Evolutionary conservation across 2,113 vertebrate species (phyloP).

Genomic region (Petroica traversi): DNA sequence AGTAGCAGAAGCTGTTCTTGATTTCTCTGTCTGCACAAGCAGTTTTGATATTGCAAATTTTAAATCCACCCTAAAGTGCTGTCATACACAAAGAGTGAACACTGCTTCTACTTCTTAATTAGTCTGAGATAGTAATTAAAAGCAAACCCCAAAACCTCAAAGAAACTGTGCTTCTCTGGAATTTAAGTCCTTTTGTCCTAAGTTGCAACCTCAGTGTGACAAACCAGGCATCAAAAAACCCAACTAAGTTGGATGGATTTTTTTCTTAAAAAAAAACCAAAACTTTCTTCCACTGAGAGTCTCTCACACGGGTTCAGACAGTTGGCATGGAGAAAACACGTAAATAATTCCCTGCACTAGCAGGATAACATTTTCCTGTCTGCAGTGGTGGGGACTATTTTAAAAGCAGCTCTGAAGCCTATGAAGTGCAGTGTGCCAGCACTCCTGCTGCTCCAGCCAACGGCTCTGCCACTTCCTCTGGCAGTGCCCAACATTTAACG

Average conservation of each 20-base stretch:
- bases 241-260: background rate
- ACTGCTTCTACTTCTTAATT: background rate
- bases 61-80: background rate
- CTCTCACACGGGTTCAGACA: background rate
- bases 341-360: background rate
- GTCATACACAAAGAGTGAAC: fast-evolving
- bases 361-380: background rate
- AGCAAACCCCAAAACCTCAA: background rate
- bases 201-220: background rate
- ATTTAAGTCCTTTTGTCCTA: background rate
- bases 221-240: background rate
- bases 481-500: background rate
- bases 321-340: background rate
- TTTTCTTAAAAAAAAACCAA: background rate
- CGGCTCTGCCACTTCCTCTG: constrained; percentile 23
- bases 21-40: background rate
- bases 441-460: constrained; percentile 31
- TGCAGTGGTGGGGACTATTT: background rate
- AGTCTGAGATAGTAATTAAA: background rate
- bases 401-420: constrained; percentile 20
- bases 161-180: background rate
- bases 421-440: background rate
- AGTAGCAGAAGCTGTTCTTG: background rate
- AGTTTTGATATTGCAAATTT: background rate
- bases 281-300: background rate